These are phyloP conservation scores for Poeciliopsis presidionis DNA, from an alignment of 2,797 vertebrate genomes.

Conservation along the genomic window DNA sequence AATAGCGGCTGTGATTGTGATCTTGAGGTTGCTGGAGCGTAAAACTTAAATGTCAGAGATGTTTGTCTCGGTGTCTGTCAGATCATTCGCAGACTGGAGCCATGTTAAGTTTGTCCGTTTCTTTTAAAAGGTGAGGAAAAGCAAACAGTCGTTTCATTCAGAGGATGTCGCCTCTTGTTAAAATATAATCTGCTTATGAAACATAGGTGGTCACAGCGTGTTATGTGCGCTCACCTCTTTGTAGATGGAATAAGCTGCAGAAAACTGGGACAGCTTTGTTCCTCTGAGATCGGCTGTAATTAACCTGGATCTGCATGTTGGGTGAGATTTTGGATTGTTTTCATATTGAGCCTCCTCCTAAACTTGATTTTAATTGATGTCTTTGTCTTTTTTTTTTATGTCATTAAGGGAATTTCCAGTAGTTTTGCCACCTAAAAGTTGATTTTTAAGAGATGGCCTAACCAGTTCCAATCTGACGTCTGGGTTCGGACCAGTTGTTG, in stretches of 20 bases:
- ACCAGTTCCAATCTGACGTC: not conserved
- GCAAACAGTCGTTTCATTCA: not conserved
- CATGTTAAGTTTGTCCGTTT: not conserved
- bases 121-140: not conserved
- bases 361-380: not conserved
- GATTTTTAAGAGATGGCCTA: not conserved
- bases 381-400: not conserved
- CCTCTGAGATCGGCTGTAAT: conserved; percentile 43
- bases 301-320: conserved; percentile 31
- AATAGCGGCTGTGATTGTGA: conserved; percentile 19
- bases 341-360: not conserved
- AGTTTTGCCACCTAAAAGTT: too few species aligned
- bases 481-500: not conserved
- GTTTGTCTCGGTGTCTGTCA: conserved; percentile 31
- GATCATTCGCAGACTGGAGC: conserved; percentile 13
- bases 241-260: conserved; percentile 10
- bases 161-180: not conserved
- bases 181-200: conserved; percentile 24
- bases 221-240: conserved; percentile 4
- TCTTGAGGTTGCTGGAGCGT: conserved; percentile 20
- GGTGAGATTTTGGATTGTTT: conserved; percentile 7
- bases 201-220: not conserved
- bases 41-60: conserved; percentile 34
- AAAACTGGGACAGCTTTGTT: conserved; percentile 53
- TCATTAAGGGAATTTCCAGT: not conserved